phyloP scores from a whole-genome alignment of 2,797 vertebrate genomes.

The Astyanax mexicanus region DNA sequence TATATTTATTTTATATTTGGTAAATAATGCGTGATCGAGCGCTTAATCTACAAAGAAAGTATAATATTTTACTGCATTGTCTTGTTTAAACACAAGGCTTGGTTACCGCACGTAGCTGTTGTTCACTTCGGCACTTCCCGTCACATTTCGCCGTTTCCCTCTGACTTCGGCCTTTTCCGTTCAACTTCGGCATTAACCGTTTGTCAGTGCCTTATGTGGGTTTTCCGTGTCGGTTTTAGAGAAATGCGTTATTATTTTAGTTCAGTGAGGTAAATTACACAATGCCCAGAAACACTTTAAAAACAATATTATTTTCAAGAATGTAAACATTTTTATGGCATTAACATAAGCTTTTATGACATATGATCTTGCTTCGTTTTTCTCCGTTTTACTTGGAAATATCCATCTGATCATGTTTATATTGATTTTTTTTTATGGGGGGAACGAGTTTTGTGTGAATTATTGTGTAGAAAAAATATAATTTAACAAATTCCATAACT shows the following conservation, averaged over 20 bases:
- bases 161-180: not conserved
- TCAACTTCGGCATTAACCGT: not conserved
- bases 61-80: no score
- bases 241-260: no score
- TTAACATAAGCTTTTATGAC: not conserved
- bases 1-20: no score
- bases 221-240: not conserved
- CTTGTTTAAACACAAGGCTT: not conserved
- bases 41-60: no score
- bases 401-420: no score
- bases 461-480: no score
- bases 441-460: no score
- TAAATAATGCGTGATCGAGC: no score
- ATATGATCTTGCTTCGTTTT: not conserved
- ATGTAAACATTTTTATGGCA: not conserved
- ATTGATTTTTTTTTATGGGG: no score
- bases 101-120: not conserved
- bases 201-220: not conserved
- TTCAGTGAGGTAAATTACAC: not conserved
- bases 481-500: no score
- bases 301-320: not conserved
- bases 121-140: conserved; percentile 12
- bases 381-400: not conserved
- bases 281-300: not conserved
- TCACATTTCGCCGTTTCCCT: not conserved